phyloP scores from a whole-genome alignment of 1,140 invertebrate genomes.

The Temnothorax nylanderi region DNA sequence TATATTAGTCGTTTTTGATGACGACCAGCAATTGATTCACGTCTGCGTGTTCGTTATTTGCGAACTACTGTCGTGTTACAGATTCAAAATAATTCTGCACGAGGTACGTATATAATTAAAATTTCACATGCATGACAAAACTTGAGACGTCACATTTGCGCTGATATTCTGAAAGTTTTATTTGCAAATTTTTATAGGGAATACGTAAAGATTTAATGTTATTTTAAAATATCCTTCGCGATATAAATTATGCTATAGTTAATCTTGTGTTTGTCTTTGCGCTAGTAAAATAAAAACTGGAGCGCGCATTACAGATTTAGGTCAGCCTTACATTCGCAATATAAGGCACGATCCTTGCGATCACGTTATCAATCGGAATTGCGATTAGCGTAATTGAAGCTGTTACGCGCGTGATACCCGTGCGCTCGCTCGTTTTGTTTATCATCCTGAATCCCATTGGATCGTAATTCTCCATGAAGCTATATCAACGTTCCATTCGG shows the following conservation, averaged over 20 bases:
- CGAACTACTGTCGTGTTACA: neutral
- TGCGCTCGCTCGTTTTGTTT: constrained; percentile 21
- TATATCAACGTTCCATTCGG: constrained; percentile 79
- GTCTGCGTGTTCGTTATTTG: neutral
- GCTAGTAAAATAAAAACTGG: neutral
- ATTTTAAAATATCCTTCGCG: neutral
- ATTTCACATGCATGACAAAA: neutral
- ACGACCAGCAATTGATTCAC: neutral
- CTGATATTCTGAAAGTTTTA: neutral
- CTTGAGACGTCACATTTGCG: neutral
- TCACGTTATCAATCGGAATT: neutral
- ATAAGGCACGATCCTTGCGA: neutral
- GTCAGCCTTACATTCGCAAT: neutral
- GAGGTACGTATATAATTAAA: neutral
- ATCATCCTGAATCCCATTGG: constrained; percentile 62
- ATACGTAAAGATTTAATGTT: neutral
- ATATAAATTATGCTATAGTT: neutral
- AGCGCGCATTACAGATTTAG: neutral
- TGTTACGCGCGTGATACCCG: neutral
- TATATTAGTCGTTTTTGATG: neutral
- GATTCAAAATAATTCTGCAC: neutral
- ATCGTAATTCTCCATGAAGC: constrained; percentile 64
- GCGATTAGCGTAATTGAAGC: constrained; percentile 33
- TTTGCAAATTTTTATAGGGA: neutral
- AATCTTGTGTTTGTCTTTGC: neutral